Conservation (phyloP, 1,140 invertebrate genomes). For the Meloidogyne floridensis region DNA sequence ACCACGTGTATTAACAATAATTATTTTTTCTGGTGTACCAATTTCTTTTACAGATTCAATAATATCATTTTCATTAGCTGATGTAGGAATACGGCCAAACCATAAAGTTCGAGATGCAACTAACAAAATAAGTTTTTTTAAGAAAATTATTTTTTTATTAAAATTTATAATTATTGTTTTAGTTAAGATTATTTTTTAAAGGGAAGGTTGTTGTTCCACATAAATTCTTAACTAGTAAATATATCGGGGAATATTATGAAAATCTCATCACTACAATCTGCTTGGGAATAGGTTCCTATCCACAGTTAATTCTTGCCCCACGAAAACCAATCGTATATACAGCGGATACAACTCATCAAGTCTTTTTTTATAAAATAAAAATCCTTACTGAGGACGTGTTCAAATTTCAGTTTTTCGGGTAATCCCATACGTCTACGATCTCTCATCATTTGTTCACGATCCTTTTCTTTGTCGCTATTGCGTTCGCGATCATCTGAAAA, state of each 20-base stretch:
- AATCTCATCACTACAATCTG: too few relatives aligned
- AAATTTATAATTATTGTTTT: background rate
- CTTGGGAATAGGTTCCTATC: too few relatives aligned
- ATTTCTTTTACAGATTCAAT: conserved; percentile 78
- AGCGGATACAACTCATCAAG: too few relatives aligned
- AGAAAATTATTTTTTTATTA: background rate
- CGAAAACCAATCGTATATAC: too few relatives aligned
- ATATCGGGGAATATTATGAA: too few relatives aligned
- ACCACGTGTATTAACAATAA: conserved; percentile 63
- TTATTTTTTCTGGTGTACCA: conserved; percentile 74
- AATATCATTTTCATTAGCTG: conserved; percentile 78
- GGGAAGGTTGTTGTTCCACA: background rate
- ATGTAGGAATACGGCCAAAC: conserved; percentile 52
- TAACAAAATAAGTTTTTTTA: conserved; percentile 23
- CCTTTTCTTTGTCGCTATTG: conserved; percentile 31
- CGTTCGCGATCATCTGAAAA: conserved; percentile 13
- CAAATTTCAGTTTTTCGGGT: conserved; percentile 40
- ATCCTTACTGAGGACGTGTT: conserved; percentile 44
- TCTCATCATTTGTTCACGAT: conserved; percentile 34
- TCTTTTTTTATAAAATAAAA: background rate
- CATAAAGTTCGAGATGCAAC: conserved; percentile 54
- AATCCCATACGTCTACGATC: conserved; percentile 45
- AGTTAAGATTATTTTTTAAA: background rate
- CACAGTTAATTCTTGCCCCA: too few relatives aligned
- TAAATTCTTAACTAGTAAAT: too few relatives aligned